phyloP scores from a whole-genome alignment of 1,140 invertebrate species.

The Thereuonema tuberculata region DNA sequence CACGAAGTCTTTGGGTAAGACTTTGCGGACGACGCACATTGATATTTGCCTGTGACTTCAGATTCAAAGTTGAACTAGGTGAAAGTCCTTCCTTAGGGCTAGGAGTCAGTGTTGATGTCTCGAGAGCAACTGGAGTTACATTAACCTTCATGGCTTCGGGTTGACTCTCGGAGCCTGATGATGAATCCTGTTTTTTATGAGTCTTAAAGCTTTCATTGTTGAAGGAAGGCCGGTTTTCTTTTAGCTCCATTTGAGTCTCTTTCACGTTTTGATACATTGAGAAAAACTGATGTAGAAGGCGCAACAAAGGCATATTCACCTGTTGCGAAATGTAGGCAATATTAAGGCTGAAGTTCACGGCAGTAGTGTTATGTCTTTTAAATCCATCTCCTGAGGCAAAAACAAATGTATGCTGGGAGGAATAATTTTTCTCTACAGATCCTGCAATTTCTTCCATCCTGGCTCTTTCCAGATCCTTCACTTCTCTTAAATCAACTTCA shows the following conservation, averaged over 20 bases:
- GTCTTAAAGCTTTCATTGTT: conserved; percentile 1
- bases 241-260: conserved; percentile 76
- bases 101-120: neutral
- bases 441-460: conserved; percentile 59
- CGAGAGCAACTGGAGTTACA: neutral
- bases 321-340: conserved; percentile 77
- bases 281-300: conserved; percentile 87
- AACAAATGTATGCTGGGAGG: conserved; percentile 19
- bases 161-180: conserved; percentile 18
- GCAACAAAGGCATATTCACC: conserved; percentile 85
- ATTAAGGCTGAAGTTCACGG: conserved; percentile 73
- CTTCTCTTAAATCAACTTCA: conserved; percentile 75
- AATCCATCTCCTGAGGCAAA: conserved; percentile 63
- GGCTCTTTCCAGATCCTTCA: conserved; percentile 75
- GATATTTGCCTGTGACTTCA: conserved; percentile 9
- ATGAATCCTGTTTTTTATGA: conserved; percentile 11
- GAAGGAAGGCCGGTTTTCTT: conserved; percentile 40
- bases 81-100: conserved; percentile 10
- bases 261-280: conserved; percentile 97
- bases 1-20: conserved; percentile 18
- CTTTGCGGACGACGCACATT: conserved; percentile 9
- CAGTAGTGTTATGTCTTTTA: conserved; percentile 75
- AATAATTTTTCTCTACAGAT: conserved; percentile 30
- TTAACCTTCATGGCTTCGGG: conserved; percentile 1
- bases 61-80: neutral